phyloP scores from a whole-genome alignment of 2,113 vertebrate species.

The Melozone crissalis region DNA sequence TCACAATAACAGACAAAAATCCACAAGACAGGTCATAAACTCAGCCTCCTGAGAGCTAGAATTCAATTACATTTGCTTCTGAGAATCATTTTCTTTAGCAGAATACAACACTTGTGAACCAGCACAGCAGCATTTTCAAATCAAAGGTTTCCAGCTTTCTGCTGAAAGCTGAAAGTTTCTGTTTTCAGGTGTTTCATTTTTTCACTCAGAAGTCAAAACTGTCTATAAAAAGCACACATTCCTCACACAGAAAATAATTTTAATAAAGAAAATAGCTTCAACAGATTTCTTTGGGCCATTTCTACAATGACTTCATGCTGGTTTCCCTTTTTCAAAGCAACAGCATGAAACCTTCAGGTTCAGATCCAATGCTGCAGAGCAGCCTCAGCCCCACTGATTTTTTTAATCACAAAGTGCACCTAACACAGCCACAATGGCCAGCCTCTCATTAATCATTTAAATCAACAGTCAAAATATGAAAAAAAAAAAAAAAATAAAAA shows the following conservation, averaged over 20 bases:
- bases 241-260: constrained; percentile 32
- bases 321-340: constrained; percentile 25
- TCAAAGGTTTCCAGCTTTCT: constrained; percentile 31
- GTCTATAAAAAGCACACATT: not conserved
- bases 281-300: not conserved
- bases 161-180: constrained; percentile 25
- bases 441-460: constrained; percentile 20
- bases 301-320: not conserved
- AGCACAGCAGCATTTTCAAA: constrained; percentile 51
- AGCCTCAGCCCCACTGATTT: constrained; percentile 10
- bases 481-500: not conserved
- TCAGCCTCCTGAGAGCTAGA: not conserved
- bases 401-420: constrained; percentile 25
- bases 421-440: not conserved
- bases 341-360: not conserved
- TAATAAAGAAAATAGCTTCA: constrained; percentile 45
- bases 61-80: constrained; percentile 49
- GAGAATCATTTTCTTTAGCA: not conserved
- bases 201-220: constrained; percentile 13
- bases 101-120: constrained; percentile 18
- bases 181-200: constrained; percentile 25
- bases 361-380: not conserved
- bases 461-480: not conserved
- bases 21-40: not conserved
- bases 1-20: not conserved